Percentiles rank a stretch among this genome's conserved stretches.
Conservation (phyloP, 2,113 vertebrate genomes). For the Poeciliopsis occidentalis region DNA sequence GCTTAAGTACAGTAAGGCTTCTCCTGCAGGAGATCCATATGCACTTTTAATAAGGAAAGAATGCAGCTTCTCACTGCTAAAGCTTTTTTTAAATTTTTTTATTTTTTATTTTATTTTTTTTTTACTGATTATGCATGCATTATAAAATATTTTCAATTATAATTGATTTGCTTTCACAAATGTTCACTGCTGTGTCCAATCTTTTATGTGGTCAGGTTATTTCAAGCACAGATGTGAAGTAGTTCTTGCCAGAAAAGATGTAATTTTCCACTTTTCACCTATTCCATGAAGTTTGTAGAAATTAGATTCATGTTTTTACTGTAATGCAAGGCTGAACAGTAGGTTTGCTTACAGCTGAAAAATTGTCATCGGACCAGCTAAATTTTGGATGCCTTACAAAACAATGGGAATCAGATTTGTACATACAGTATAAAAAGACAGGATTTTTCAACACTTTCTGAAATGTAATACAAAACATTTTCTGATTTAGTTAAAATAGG, state of each 20-base stretch:
- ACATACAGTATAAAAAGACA: no score
- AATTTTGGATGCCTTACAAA: no score
- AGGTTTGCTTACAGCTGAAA: not conserved
- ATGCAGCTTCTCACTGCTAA: not conserved
- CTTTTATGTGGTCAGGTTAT: slow-evolving; percentile 14
- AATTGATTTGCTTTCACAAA: not conserved
- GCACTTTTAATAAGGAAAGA: not conserved
- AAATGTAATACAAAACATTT: no score
- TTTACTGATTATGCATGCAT: not conserved
- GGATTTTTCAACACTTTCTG: no score
- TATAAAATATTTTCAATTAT: not conserved
- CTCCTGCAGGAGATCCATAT: not conserved
- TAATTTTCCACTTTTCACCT: slow-evolving; percentile 12
- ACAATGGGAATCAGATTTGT: no score
- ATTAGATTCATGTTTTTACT: not conserved
- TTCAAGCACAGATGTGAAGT: not conserved
- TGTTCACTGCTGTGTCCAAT: slow-evolving; percentile 15
- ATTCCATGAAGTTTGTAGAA: not conserved
- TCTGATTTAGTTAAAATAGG: no score
- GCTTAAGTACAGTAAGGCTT: slow-evolving; percentile 38
- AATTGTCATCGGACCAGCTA: no score
- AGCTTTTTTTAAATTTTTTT: no score
- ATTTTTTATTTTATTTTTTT: no score
- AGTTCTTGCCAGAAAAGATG: slow-evolving; percentile 18
- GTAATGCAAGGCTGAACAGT: not conserved